Conservation (phyloP, 2,888 invertebrate genomes). For the Diadegma fenestrale region DNA sequence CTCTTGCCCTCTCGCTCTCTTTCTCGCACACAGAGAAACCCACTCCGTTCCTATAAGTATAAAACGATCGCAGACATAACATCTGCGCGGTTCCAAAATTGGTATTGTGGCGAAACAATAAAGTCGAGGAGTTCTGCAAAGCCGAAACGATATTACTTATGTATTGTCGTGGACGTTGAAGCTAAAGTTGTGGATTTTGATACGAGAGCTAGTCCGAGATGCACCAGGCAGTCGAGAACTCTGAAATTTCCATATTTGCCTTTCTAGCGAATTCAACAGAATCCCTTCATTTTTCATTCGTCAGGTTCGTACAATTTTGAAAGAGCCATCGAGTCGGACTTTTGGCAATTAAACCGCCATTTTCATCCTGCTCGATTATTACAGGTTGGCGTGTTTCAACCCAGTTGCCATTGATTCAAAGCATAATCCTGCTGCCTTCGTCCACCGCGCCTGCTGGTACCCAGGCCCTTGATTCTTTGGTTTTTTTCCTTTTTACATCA, state of each 20-base stretch:
- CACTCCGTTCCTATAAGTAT: neutral
- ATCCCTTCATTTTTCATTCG: neutral
- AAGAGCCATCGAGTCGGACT: neutral
- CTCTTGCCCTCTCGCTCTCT: neutral
- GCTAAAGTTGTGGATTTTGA: constrained; percentile 31
- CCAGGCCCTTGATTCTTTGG: neutral
- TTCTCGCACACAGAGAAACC: constrained; percentile 20
- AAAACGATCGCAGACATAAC: constrained; percentile 64
- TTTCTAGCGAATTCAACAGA: neutral
- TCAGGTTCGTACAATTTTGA: neutral
- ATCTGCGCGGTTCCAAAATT: constrained; percentile 71
- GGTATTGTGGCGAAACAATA: constrained; percentile 72
- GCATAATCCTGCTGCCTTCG: constrained; percentile 2
- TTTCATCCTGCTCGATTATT: neutral
- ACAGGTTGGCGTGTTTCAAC: neutral
- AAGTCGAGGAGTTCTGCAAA: constrained; percentile 61
- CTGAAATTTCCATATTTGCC: neutral
- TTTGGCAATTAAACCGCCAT: neutral
- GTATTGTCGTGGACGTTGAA: constrained; percentile 42
- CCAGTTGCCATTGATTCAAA: constrained; percentile 42
- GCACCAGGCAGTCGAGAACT: constrained; percentile 11
- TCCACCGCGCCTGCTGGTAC: neutral
- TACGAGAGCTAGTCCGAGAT: neutral
- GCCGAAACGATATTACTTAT: constrained; percentile 50
- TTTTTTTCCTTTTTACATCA: neutral